Conservation (phyloP, 2,888 invertebrate species). For the Iselma pallidipennis region DNA sequence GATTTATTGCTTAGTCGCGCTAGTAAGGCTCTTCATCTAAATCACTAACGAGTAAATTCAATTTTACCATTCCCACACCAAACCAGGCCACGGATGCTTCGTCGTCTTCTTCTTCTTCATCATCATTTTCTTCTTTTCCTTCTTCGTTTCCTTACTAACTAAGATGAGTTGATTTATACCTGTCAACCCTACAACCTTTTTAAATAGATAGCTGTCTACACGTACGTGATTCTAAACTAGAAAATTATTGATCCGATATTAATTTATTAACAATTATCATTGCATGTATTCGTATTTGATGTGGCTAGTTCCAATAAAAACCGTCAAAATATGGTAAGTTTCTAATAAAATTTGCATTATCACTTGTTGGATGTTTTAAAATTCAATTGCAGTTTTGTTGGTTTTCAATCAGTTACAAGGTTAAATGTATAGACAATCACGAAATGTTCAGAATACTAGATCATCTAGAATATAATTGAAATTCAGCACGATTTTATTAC, state of each 20-base stretch:
- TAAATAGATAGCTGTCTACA: conserved; percentile 33
- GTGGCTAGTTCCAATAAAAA: background rate
- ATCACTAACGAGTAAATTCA: conserved; percentile 53
- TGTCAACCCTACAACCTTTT: conserved; percentile 42
- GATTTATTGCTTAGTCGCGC: conserved; percentile 47
- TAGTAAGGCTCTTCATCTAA: conserved; percentile 47
- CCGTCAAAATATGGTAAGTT: conserved; percentile 2
- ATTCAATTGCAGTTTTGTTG: conserved; percentile 9
- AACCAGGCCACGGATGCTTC: conserved; percentile 33
- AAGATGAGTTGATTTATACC: conserved; percentile 47
- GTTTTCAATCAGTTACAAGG: conserved; percentile 11
- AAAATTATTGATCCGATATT: background rate
- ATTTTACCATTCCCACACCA: conserved; percentile 51
- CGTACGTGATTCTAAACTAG: conserved; percentile 12
- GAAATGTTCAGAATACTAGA: conserved; percentile 11
- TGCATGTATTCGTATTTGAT: background rate
- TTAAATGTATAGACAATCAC: conserved; percentile 7
- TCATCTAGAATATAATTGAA: conserved; percentile 32
- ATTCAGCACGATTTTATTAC: conserved; percentile 44
- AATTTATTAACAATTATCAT: background rate
- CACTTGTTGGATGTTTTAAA: background rate
- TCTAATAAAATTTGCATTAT: conserved; percentile 5
- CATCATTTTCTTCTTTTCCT: background rate
- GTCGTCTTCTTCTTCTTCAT: background rate
- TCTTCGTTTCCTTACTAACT: conserved; percentile 31